phyloP scores from a whole-genome alignment of 2,113 vertebrate species.

The Limanda limanda region DNA sequence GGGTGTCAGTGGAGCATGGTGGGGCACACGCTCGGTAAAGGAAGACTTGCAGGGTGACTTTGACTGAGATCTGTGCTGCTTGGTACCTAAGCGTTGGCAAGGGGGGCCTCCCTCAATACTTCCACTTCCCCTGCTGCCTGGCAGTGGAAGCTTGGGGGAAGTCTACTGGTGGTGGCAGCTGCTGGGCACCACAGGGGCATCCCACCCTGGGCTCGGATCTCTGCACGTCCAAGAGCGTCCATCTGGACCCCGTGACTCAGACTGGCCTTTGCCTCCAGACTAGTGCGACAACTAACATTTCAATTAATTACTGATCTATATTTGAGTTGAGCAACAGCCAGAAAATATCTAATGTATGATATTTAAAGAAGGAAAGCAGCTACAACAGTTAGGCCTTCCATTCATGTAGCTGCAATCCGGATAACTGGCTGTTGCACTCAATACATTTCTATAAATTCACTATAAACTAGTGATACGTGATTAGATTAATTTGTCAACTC shows the following conservation, averaged over 20 bases:
- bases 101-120: conserved; percentile 23
- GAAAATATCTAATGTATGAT: background rate
- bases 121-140: conserved; percentile 28
- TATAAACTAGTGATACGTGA: too few relatives aligned
- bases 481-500: too few relatives aligned
- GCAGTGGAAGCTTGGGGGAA: conserved; percentile 43
- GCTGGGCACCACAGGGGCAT: conserved; percentile 48
- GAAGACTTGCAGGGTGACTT: conserved; percentile 79
- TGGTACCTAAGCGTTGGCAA: conserved; percentile 39
- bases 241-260: conserved; percentile 28
- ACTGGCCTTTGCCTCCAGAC: background rate
- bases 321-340: background rate
- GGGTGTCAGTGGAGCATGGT: conserved; percentile 73
- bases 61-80: conserved; percentile 51
- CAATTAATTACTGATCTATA: background rate
- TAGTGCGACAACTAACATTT: background rate
- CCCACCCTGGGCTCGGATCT: conserved; percentile 28
- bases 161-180: conserved; percentile 51
- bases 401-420: background rate
- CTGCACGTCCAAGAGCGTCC: conserved; percentile 22
- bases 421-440: background rate
- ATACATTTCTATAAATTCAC: background rate
- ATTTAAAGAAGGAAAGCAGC: background rate
- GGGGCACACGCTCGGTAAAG: conserved; percentile 35
- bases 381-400: background rate